Evolutionary conservation across 2,113 vertebrate species (phyloP).

Genomic region (Zosterops pallidus): DNA sequence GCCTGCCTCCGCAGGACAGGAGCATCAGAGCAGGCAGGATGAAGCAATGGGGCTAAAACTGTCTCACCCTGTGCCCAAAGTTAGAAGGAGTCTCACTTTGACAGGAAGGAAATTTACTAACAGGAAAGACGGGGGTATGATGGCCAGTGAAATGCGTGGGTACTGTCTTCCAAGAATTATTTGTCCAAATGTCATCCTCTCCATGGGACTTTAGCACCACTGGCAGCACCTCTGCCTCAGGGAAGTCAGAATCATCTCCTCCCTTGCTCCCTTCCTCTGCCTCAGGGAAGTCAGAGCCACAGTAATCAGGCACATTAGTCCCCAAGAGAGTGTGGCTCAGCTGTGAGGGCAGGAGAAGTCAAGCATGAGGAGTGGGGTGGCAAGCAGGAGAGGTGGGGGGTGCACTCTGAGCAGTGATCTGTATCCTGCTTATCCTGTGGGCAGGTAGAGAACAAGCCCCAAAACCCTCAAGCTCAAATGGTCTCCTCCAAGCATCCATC

Average conservation of each 20-base stretch:
- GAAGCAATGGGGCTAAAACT: constrained; percentile 12
- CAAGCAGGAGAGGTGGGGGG: not conserved
- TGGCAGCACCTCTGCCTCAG: not conserved
- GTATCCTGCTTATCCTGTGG: rapidly evolving
- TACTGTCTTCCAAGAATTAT: not conserved
- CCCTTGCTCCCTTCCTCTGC: not conserved
- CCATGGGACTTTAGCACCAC: not conserved
- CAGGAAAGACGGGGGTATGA: not conserved
- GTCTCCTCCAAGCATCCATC: not conserved
- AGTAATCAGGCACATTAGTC: not conserved
- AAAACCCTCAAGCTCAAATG: not conserved
- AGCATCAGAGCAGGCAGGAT: not conserved
- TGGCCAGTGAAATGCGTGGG: not conserved
- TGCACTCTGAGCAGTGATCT: not conserved
- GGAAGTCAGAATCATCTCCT: not conserved
- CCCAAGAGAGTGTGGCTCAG: not conserved
- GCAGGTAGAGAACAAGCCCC: not conserved
- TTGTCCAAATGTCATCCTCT: not conserved
- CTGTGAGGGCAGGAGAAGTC: not conserved
- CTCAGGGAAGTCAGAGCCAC: not conserved
- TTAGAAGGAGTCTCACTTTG: not conserved
- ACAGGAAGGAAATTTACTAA: not conserved
- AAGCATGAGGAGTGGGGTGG: not conserved
- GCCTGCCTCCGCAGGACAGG: rapidly evolving
- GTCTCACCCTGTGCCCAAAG: not conserved